Evolutionary conservation across 2,797 vertebrate species (phyloP).

Genomic region (Tauraco hartlaubi): DNA sequence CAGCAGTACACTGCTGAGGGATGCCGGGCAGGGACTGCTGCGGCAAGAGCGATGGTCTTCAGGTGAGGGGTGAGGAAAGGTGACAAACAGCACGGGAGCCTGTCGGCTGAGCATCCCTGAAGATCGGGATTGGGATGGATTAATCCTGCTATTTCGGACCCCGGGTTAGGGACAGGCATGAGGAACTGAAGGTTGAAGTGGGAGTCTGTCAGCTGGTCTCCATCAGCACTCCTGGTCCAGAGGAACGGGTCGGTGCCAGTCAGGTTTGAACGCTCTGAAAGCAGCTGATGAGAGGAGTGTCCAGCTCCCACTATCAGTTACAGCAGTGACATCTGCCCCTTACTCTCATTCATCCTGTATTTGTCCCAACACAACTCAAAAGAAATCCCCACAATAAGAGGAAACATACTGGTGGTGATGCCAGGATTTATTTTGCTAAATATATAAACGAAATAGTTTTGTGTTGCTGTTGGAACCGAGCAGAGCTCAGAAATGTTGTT

Average conservation of each 20-base stretch:
- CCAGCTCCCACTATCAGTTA: neutral
- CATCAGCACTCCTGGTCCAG: neutral
- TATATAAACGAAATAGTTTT: conserved; percentile 37
- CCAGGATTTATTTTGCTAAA: conserved; percentile 54
- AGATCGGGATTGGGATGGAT: neutral
- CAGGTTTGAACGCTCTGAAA: neutral
- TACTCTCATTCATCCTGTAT: neutral
- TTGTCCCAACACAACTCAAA: neutral
- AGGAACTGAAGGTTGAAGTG: neutral
- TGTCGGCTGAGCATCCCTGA: neutral
- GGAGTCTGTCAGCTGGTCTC: neutral
- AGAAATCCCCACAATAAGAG: conserved; percentile 14
- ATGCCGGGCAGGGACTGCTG: neutral
- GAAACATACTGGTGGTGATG: conserved; percentile 8
- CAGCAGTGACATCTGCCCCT: neutral
- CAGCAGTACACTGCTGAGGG: neutral
- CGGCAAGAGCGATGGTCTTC: neutral
- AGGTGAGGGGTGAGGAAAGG: neutral
- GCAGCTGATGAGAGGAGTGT: neutral
- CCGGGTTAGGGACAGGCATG: accelerated
- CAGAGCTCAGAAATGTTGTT: conserved; percentile 58
- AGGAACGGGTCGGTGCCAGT: neutral
- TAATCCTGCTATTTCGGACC: neutral
- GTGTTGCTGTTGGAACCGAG: conserved; percentile 65
- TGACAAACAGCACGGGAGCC: neutral